A percentile compares a stretch with the other conserved stretches of the same genome.
phyloP scores from a whole-genome alignment of 2,888 invertebrate genomes.

The Atrina japonica region DNA sequence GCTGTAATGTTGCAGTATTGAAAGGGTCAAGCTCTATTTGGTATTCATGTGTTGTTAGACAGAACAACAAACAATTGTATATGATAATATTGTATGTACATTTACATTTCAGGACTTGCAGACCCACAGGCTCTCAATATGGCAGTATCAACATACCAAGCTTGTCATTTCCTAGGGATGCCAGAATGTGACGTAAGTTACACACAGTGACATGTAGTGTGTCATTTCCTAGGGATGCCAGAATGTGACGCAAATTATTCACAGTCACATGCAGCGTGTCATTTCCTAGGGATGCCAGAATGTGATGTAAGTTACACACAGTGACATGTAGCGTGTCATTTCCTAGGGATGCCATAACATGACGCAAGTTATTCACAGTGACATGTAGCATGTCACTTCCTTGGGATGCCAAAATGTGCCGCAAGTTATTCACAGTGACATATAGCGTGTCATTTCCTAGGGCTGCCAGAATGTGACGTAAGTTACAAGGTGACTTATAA shows the following conservation, averaged over 20 bases:
- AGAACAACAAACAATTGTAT: too few relatives aligned
- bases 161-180: constrained; percentile 90
- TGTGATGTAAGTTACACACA: constrained; percentile 87
- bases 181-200: constrained; percentile 89
- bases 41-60: too few relatives aligned
- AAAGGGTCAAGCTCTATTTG: too few relatives aligned
- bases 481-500: too few relatives aligned
- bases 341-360: constrained; percentile 91
- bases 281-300: constrained; percentile 91
- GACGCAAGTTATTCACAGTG: too few relatives aligned
- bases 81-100: too few relatives aligned
- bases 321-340: constrained; percentile 89
- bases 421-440: not conserved
- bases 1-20: too few relatives aligned
- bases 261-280: too few relatives aligned
- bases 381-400: too few relatives aligned
- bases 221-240: constrained; percentile 90
- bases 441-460: not conserved
- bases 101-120: constrained; percentile 75
- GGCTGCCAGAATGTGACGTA: not conserved
- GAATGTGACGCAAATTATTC: constrained; percentile 88
- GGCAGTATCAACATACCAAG: constrained; percentile 89
- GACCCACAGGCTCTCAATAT: constrained; percentile 85
- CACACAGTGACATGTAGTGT: too few relatives aligned
- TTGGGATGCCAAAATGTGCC: not conserved